phyloP scores from a whole-genome alignment of 1,140 invertebrate genomes.

The Phymorhynchus buccinoides region DNA sequence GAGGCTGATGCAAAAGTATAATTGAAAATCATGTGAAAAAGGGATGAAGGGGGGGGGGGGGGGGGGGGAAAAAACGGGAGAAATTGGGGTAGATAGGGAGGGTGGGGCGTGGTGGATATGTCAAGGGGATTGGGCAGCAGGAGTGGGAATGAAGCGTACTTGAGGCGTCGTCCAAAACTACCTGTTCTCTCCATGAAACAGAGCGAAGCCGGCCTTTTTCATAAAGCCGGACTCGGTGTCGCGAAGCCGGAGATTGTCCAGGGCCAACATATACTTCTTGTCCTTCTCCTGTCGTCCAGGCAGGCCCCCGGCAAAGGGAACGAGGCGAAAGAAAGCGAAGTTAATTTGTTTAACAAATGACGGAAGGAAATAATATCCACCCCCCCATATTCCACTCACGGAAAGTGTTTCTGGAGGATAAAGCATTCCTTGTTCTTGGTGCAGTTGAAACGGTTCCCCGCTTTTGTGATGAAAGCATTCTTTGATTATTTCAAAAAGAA shows the following conservation, averaged over 20 bases:
- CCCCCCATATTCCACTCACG: no score
- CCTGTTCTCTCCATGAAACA: conserved; percentile 95
- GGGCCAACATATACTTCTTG: conserved; percentile 99
- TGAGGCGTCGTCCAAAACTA: conserved; percentile 39
- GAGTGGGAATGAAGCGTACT: neutral
- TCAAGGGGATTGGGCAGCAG: neutral
- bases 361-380: no score
- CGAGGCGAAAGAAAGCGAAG: no score
- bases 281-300: conserved; percentile 86
- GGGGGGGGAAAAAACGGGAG: neutral
- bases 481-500: no score
- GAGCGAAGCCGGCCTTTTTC: conserved; percentile 97
- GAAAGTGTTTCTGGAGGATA: no score
- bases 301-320: no score
- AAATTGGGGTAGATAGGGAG: neutral
- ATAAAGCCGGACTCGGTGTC: conserved; percentile 99
- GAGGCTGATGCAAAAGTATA: neutral
- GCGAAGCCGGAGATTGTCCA: conserved; percentile 96
- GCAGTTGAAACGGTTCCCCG: no score
- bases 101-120: neutral
- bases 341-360: no score
- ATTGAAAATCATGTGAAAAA: neutral
- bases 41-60: neutral
- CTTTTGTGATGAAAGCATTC: no score
- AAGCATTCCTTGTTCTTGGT: no score